Conservation (phyloP, 2,888 invertebrate species). For the Serripes groenlandicus region DNA sequence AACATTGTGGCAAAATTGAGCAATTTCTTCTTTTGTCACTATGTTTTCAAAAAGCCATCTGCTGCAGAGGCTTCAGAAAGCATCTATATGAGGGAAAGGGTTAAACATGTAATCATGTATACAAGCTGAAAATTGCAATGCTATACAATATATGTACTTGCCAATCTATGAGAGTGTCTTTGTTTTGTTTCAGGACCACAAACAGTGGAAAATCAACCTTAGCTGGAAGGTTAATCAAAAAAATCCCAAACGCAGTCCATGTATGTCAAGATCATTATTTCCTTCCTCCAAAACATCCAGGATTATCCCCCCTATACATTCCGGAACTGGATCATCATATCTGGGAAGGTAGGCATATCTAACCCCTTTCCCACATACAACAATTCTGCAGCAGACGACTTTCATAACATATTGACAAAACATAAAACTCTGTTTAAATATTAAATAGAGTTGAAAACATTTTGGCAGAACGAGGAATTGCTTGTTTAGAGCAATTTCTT, state of each 20-base stretch:
- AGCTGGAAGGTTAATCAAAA: conserved; percentile 64
- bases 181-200: conserved; percentile 77
- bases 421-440: too few relatives aligned
- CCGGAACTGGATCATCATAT: conserved; percentile 74
- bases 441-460: too few relatives aligned
- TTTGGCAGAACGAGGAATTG: background rate
- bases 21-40: too few relatives aligned
- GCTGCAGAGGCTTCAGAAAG: too few relatives aligned
- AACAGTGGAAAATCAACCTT: conserved; percentile 83
- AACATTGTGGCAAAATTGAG: too few relatives aligned
- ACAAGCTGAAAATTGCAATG: too few relatives aligned
- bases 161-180: background rate
- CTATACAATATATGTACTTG: too few relatives aligned
- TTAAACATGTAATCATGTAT: too few relatives aligned
- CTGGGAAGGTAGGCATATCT: conserved; percentile 73
- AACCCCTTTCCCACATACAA: too few relatives aligned
- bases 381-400: background rate
- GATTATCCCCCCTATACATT: conserved; percentile 61
- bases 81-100: too few relatives aligned
- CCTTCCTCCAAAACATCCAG: conserved; percentile 66
- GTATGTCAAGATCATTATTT: conserved; percentile 80
- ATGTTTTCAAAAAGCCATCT: too few relatives aligned
- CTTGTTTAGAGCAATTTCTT: background rate
- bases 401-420: too few relatives aligned
- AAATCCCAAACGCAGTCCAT: conserved; percentile 65